These are phyloP conservation scores for Pogonocichla stellata DNA, from an alignment of 2,113 vertebrate genomes.

Conservation along the genomic window DNA sequence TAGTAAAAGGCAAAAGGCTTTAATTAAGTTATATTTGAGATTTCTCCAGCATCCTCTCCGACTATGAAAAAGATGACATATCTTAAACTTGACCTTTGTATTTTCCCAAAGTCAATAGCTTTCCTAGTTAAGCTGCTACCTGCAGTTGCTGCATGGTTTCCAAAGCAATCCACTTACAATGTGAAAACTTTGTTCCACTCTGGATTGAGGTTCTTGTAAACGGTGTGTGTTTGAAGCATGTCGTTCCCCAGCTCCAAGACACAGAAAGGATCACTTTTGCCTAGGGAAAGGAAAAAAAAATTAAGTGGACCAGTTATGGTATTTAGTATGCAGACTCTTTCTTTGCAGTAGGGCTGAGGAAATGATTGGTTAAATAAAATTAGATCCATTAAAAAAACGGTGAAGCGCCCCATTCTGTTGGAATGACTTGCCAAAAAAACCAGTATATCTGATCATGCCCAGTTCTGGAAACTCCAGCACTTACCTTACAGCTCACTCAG, in stretches of 20 bases:
- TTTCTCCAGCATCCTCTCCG: conserved; percentile 28
- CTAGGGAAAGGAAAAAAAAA: conserved; percentile 63
- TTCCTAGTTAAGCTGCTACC: background rate
- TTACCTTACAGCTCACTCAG: background rate
- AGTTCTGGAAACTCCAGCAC: background rate
- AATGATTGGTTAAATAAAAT: background rate
- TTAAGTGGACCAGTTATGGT: background rate
- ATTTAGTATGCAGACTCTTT: background rate
- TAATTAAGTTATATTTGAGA: conserved; percentile 50
- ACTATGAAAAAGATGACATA: background rate
- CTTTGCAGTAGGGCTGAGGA: background rate
- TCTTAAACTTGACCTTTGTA: conserved; percentile 39
- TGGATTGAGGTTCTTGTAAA: conserved; percentile 91
- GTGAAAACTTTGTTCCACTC: conserved; percentile 96
- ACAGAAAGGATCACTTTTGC: conserved; percentile 93
- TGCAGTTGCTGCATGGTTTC: background rate
- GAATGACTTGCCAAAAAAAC: background rate
- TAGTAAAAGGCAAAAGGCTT: conserved; percentile 51
- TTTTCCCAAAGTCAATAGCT: conserved; percentile 16
- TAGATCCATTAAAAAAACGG: background rate
- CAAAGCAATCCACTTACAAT: conserved; percentile 81
- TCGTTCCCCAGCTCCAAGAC: conserved; percentile 90
- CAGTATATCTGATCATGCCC: fast-evolving
- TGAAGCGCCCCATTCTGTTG: fast-evolving
- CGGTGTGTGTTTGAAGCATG: conserved; percentile 89